Conservation (phyloP, 2,888 invertebrate species). For the Myopa tessellatipennis region DNA sequence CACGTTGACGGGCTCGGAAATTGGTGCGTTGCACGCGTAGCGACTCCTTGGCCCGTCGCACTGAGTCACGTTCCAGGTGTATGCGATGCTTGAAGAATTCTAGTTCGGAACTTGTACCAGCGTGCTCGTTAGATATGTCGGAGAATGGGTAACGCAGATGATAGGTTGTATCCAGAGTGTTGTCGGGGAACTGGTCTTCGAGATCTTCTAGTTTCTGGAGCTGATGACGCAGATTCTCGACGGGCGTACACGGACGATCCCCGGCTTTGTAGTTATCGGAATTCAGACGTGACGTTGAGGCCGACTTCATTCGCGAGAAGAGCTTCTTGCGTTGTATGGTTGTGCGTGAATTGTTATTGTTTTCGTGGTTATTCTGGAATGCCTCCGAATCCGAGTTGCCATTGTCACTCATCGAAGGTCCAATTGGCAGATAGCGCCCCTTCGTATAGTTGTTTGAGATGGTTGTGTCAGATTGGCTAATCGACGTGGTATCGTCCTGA, state of each 20-base stretch:
- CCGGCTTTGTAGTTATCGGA: slow-evolving; percentile 63
- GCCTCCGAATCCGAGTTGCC: slow-evolving; percentile 66
- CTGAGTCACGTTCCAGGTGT: slow-evolving; percentile 82
- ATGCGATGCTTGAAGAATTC: slow-evolving; percentile 88
- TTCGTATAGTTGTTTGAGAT: slow-evolving; percentile 66
- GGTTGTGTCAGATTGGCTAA: slow-evolving; percentile 67
- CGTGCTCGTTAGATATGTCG: slow-evolving; percentile 71
- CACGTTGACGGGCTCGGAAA: slow-evolving; percentile 75
- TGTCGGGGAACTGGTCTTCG: slow-evolving; percentile 83
- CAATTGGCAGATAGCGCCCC: slow-evolving; percentile 58
- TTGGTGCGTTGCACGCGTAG: slow-evolving; percentile 76
- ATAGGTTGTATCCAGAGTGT: slow-evolving; percentile 78
- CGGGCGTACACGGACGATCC: slow-evolving; percentile 76
- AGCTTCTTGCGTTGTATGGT: slow-evolving; percentile 72
- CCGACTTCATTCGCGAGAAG: slow-evolving; percentile 78
- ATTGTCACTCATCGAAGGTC: slow-evolving; percentile 61
- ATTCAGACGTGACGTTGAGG: slow-evolving; percentile 77
- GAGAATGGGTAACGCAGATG: slow-evolving; percentile 84
- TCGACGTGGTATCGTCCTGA: slow-evolving; percentile 62
- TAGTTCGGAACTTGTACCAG: slow-evolving; percentile 74
- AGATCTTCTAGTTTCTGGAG: slow-evolving; percentile 83
- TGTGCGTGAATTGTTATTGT: slow-evolving; percentile 65
- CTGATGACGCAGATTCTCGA: slow-evolving; percentile 84
- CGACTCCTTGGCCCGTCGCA: slow-evolving; percentile 84
- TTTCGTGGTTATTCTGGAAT: slow-evolving; percentile 68